phyloP scores from a whole-genome alignment of 2,888 invertebrate species.

The Sisyra nigra region DNA sequence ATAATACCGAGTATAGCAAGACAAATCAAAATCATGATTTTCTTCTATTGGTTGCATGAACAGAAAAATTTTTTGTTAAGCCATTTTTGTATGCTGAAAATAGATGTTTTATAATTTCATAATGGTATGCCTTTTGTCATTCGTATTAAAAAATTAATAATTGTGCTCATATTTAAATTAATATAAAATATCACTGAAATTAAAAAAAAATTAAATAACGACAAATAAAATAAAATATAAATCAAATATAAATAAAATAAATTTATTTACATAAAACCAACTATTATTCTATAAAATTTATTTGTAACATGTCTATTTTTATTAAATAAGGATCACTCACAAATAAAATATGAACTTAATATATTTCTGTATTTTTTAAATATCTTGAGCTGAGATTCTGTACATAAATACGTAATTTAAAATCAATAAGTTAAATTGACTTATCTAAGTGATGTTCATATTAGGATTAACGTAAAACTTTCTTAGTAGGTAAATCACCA shows the following conservation, averaged over 20 bases:
- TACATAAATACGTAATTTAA: no score
- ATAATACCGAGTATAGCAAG: constrained; percentile 70
- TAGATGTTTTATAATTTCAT: constrained; percentile 4
- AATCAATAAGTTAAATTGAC: no score
- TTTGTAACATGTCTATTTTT: no score
- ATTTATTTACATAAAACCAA: no score
- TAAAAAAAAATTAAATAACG: constrained; percentile 12
- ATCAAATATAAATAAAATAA: constrained; percentile 18
- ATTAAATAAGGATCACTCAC: no score
- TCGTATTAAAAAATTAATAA: neutral
- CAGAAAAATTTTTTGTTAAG: neutral
- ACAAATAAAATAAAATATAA: constrained; percentile 24
- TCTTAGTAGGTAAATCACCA: no score
- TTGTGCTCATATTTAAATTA: neutral
- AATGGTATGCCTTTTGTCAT: constrained; percentile 8
- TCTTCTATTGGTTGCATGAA: constrained; percentile 50
- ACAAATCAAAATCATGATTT: constrained; percentile 85
- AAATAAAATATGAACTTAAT: no score
- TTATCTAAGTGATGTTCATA: no score
- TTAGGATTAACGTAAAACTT: no score
- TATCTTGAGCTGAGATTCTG: no score
- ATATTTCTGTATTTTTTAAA: no score
- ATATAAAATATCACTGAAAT: neutral
- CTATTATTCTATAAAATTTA: no score
- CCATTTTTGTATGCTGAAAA: neutral